phyloP scores from a whole-genome alignment of 1,140 invertebrate genomes.

The Oscheius sp. region DNA sequence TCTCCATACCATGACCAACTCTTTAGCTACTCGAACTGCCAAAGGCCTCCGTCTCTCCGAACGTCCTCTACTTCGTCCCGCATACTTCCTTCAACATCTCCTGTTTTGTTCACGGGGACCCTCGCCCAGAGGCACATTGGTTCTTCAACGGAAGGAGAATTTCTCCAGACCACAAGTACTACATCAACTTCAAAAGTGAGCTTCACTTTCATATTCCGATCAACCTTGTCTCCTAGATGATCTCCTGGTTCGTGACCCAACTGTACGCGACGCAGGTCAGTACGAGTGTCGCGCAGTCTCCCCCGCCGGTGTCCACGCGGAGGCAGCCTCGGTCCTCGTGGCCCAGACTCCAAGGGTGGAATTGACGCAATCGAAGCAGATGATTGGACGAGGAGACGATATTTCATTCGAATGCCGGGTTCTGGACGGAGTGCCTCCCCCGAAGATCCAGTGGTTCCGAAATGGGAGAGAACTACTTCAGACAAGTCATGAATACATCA shows the following conservation, averaged over 20 bases:
- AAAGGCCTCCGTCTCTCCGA: conserved; percentile 43
- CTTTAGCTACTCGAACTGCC: conserved; percentile 31
- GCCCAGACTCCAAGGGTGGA: conserved; percentile 62
- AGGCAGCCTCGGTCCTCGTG: conserved; percentile 45
- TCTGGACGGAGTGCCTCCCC: conserved; percentile 62
- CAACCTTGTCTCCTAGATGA: conserved; percentile 40
- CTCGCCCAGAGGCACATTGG: conserved; percentile 51
- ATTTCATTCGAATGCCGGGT: conserved; percentile 55
- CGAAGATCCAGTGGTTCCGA: conserved; percentile 63
- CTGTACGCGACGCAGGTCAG: conserved; percentile 62
- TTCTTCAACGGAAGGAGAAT: conserved; percentile 47
- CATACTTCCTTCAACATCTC: conserved; percentile 42
- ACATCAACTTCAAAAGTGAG: conserved; percentile 53
- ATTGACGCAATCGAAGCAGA: conserved; percentile 57
- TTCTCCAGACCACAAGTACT: conserved; percentile 44
- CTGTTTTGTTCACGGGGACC: conserved; percentile 46
- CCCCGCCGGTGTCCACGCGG: conserved; percentile 63
- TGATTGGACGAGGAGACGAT: conserved; percentile 57
- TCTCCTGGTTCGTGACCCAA: conserved; percentile 55
- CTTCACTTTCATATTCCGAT: not conserved
- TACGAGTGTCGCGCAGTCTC: conserved; percentile 65
- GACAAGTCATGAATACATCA: conserved; percentile 27
- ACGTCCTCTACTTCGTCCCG: conserved; percentile 41
- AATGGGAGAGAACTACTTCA: conserved; percentile 51
- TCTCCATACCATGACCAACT: not conserved